Evolutionary conservation across 2,797 vertebrate genomes (phyloP).

Genomic region (Dermochelys coriacea): DNA sequence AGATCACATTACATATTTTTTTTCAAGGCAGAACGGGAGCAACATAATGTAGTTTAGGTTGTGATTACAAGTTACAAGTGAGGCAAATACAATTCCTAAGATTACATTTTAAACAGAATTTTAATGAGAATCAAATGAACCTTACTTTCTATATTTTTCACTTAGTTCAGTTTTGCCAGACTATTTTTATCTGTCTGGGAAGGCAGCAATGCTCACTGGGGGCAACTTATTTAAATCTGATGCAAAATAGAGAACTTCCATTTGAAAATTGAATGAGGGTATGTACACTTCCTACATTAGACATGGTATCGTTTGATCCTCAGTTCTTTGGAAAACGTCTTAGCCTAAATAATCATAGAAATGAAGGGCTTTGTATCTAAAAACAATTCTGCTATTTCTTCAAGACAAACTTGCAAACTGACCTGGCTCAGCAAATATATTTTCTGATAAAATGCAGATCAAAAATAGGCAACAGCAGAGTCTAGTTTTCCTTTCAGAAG

Average conservation of each 20-base stretch:
- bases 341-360: background rate
- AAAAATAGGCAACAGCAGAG: background rate
- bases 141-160: background rate
- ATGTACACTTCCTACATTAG: background rate
- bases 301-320: background rate
- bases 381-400: background rate
- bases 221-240: conserved; percentile 38
- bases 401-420: background rate
- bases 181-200: conserved; percentile 35
- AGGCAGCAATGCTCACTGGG: background rate
- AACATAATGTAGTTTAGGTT: conserved; percentile 62
- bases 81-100: conserved; percentile 56
- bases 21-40: conserved; percentile 64
- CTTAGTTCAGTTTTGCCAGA: conserved; percentile 50
- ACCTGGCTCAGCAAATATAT: background rate
- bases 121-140: conserved; percentile 64
- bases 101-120: conserved; percentile 57
- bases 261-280: conserved; percentile 16
- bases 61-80: conserved; percentile 1
- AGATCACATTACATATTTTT: conserved; percentile 45
- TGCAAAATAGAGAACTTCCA: conserved; percentile 21
- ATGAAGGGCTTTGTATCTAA: background rate
- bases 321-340: conserved; percentile 9
- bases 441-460: background rate
- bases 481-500: background rate